Conservation (phyloP, 2,113 vertebrate species). For the Elgaria multicarinata region DNA sequence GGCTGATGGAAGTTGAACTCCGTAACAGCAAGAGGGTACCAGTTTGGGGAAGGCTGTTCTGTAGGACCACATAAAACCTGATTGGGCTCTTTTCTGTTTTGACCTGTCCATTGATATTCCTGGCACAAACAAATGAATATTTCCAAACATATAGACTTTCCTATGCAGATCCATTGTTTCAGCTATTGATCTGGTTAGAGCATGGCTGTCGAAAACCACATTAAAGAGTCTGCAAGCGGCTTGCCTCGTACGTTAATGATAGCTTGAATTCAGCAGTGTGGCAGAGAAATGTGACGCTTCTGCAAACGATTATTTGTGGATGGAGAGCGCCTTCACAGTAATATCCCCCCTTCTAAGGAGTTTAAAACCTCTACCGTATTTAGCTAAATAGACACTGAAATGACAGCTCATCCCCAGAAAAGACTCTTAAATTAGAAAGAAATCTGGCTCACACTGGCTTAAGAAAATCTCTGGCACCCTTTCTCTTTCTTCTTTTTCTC, state of each 20-base stretch:
- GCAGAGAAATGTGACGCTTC: slow-evolving; percentile 24
- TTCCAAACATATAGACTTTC: background rate
- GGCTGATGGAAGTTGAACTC: no score
- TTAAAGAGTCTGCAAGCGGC: background rate
- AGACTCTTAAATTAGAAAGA: background rate
- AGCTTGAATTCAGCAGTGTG: slow-evolving; percentile 11
- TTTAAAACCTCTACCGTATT: slow-evolving; percentile 42
- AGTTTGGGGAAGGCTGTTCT: no score
- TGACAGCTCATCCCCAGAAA: slow-evolving; percentile 32
- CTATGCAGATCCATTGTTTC: background rate
- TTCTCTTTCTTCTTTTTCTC: no score
- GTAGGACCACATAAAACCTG: background rate
- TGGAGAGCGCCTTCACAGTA: slow-evolving; percentile 4
- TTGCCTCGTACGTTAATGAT: background rate
- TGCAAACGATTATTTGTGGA: slow-evolving; percentile 39
- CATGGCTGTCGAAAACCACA: background rate
- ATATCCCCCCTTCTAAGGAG: slow-evolving; percentile 2
- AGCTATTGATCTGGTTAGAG: background rate
- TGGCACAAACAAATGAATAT: background rate
- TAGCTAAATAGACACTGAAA: slow-evolving; percentile 46
- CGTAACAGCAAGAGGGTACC: no score
- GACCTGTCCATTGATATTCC: rapidly evolving
- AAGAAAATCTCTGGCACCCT: slow-evolving; percentile 6
- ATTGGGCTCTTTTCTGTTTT: background rate
- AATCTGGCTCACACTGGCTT: slow-evolving; percentile 29